These are phyloP conservation scores for Schizothorax lantsangensis DNA, from an alignment of 2,797 vertebrate genomes.

Conservation along the genomic window DNA sequence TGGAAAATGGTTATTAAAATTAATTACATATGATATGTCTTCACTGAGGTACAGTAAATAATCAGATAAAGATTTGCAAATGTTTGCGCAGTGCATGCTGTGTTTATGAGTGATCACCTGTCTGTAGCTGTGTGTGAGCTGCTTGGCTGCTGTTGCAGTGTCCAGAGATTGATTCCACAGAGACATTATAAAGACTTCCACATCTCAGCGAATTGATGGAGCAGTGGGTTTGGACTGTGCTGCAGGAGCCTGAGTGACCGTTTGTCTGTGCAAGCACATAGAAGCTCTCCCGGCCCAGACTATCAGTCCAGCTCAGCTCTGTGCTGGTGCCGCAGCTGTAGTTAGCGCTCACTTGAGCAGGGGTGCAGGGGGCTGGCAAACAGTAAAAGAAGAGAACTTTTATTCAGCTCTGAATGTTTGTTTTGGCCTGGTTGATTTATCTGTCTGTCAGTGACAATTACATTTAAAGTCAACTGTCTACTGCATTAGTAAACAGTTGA, in stretches of 20 bases:
- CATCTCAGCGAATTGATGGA: constrained; percentile 70
- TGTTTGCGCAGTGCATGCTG: neutral
- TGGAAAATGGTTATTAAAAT: neutral
- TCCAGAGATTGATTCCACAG: constrained; percentile 67
- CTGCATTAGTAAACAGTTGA: neutral
- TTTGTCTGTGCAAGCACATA: constrained; percentile 50
- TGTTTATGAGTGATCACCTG: constrained; percentile 65
- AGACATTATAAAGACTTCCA: constrained; percentile 70
- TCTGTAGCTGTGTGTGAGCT: constrained; percentile 64
- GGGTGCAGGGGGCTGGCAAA: constrained; percentile 76
- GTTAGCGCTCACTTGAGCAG: constrained; percentile 61
- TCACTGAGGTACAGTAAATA: neutral
- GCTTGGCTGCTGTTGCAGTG: constrained; percentile 76
- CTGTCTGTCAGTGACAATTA: neutral
- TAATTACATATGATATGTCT: neutral
- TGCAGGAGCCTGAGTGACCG: constrained; percentile 63
- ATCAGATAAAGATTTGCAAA: neutral
- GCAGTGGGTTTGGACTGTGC: constrained; percentile 67
- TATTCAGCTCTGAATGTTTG: neutral
- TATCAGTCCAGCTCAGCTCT: constrained; percentile 74
- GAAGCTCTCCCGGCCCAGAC: constrained; percentile 70
- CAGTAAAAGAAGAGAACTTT: neutral
- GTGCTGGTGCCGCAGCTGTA: constrained; percentile 71
- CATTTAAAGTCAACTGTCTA: too few species aligned
- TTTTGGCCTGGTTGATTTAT: neutral